Conservation (phyloP, 2,888 invertebrate species). For the Psococerastis gibbosa region DNA sequence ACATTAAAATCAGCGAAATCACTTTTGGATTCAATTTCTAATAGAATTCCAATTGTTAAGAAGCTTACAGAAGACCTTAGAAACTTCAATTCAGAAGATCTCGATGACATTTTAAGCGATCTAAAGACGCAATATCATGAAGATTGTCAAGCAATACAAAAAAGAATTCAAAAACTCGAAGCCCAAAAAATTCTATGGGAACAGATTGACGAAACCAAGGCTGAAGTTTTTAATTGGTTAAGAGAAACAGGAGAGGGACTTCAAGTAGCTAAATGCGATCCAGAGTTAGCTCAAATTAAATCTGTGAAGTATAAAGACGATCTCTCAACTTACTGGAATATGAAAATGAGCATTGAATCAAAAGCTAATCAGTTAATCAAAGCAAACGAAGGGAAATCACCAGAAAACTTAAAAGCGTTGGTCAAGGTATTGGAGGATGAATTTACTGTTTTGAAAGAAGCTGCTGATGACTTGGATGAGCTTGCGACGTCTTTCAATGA, state of each 20-base stretch:
- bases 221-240: slow-evolving; percentile 67
- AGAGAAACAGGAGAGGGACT: slow-evolving; percentile 61
- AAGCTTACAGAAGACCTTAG: slow-evolving; percentile 50
- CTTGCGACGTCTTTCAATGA: slow-evolving; percentile 53
- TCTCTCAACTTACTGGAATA: slow-evolving; percentile 52
- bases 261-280: slow-evolving; percentile 53
- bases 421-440: slow-evolving; percentile 50
- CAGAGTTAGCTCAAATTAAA: slow-evolving; percentile 57
- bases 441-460: slow-evolving; percentile 50
- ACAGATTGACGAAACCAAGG: slow-evolving; percentile 71
- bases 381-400: slow-evolving; percentile 48
- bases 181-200: slow-evolving; percentile 85
- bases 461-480: slow-evolving; percentile 54
- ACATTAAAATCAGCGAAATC: slow-evolving; percentile 54
- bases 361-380: slow-evolving; percentile 65
- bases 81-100: slow-evolving; percentile 36
- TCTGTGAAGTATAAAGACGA: slow-evolving; percentile 73
- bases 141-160: slow-evolving; percentile 21
- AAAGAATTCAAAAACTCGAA: slow-evolving; percentile 39
- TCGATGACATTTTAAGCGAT: slow-evolving; percentile 27
- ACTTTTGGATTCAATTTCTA: slow-evolving; percentile 56
- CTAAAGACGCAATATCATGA: slow-evolving; percentile 38
- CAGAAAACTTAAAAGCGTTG: slow-evolving; percentile 46
- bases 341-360: slow-evolving; percentile 55
- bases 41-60: slow-evolving; percentile 48